phyloP scores from a whole-genome alignment of 2,888 invertebrate species.

The Chesias legatella region DNA sequence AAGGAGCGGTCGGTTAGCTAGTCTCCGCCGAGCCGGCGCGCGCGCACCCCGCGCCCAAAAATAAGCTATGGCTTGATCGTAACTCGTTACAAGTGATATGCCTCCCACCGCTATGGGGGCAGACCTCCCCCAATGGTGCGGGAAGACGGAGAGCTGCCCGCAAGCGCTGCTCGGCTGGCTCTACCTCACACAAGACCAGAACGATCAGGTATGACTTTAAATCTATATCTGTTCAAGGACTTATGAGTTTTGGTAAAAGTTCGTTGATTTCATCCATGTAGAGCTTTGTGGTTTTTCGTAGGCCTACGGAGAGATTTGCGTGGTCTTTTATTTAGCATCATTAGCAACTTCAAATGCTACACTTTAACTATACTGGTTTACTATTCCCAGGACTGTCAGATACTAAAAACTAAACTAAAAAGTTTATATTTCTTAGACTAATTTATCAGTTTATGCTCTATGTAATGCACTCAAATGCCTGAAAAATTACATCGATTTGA shows the following conservation, averaged over 20 bases:
- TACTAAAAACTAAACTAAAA: too few relatives aligned
- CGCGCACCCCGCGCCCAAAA: constrained; percentile 71
- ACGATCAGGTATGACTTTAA: constrained; percentile 59
- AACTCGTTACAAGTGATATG: constrained; percentile 46
- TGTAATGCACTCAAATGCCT: too few relatives aligned
- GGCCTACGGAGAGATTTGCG: too few relatives aligned
- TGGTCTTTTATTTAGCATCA: too few relatives aligned
- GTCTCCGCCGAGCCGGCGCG: constrained; percentile 64
- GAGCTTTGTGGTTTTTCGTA: too few relatives aligned
- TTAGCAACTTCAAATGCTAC: too few relatives aligned
- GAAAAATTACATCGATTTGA: too few relatives aligned
- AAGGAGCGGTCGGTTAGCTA: constrained; percentile 59
- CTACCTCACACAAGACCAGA: constrained; percentile 66
- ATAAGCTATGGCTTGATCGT: constrained; percentile 49
- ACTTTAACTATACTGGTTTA: too few relatives aligned
- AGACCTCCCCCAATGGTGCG: constrained; percentile 70
- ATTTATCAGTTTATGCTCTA: too few relatives aligned
- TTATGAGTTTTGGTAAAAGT: constrained; percentile 16
- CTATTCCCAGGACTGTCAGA: too few relatives aligned
- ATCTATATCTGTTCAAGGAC: constrained; percentile 29
- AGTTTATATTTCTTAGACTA: too few relatives aligned
- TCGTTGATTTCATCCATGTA: too few relatives aligned
- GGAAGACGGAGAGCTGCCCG: constrained; percentile 60
- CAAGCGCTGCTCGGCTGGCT: constrained; percentile 71
- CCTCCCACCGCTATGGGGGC: constrained; percentile 69